These are phyloP conservation scores for Xiphophorus hellerii DNA, from an alignment of 2,113 vertebrate genomes.

Conservation along the genomic window DNA sequence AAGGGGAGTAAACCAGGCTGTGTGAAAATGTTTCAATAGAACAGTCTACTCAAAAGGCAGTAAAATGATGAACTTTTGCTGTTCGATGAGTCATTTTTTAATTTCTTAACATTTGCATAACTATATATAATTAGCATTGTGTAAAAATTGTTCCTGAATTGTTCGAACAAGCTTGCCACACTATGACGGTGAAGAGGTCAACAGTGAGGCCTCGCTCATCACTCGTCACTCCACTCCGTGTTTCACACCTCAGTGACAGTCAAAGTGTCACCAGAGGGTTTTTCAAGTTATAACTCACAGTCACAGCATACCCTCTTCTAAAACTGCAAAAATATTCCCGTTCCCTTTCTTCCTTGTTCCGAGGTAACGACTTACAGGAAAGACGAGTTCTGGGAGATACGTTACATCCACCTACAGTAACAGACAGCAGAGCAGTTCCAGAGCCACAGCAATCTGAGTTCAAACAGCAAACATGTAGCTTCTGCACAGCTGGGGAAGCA, in stretches of 20 bases:
- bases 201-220: neutral
- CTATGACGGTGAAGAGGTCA: neutral
- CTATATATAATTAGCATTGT: neutral
- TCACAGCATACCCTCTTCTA: neutral
- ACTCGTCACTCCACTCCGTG: neutral
- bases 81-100: neutral
- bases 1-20: no score
- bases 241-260: neutral
- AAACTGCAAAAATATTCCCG: neutral
- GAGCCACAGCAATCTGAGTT: neutral
- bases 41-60: no score
- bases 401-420: neutral
- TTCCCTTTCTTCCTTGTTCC: neutral
- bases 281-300: conserved; percentile 6
- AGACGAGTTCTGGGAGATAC: neutral
- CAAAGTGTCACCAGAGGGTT: neutral
- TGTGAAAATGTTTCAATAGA: no score
- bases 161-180: neutral
- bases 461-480: neutral
- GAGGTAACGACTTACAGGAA: neutral
- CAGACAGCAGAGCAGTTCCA: neutral
- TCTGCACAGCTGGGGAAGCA: neutral
- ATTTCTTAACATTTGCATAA: neutral
- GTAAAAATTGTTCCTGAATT: conserved; percentile 14
- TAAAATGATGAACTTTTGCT: no score